phyloP scores from a whole-genome alignment of 1,140 invertebrate species.

The Eciton burchellii region DNA sequence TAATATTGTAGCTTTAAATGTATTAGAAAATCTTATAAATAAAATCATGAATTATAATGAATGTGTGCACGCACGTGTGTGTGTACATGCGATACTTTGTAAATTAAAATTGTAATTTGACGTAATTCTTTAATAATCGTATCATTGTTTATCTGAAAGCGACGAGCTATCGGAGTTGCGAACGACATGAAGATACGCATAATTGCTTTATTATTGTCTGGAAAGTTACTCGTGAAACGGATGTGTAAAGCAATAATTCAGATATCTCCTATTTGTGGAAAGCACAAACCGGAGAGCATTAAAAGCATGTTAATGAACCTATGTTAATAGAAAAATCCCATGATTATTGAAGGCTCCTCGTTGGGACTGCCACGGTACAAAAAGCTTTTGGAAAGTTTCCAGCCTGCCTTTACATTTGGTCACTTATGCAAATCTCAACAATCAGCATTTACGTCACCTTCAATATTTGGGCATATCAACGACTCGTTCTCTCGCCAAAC shows the following conservation, averaged over 20 bases:
- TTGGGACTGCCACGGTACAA: constrained; percentile 86
- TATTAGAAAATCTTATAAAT: too few species aligned
- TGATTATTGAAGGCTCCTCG: constrained; percentile 83
- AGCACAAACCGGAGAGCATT: not conserved
- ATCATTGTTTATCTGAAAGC: not conserved
- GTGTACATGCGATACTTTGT: too few species aligned
- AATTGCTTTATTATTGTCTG: not conserved
- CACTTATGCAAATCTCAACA: constrained; percentile 85
- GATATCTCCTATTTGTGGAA: not conserved
- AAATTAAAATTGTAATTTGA: not conserved
- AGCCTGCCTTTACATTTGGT: constrained; percentile 86
- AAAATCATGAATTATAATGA: too few species aligned
- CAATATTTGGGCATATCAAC: constrained; percentile 85
- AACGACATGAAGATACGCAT: not conserved
- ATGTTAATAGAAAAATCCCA: not conserved
- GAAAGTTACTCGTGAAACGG: not conserved
- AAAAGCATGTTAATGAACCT: too few species aligned
- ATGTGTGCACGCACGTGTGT: too few species aligned
- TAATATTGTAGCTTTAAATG: too few species aligned
- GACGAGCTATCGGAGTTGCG: not conserved
- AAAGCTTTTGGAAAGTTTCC: constrained; percentile 87
- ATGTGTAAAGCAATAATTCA: not conserved
- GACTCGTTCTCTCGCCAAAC: constrained; percentile 74
- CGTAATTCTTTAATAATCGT: too few species aligned
- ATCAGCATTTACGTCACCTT: constrained; percentile 86